These are phyloP conservation scores for Pseudomyrmex gracilis DNA, from an alignment of 1,140 invertebrate species.

Conservation along the genomic window DNA sequence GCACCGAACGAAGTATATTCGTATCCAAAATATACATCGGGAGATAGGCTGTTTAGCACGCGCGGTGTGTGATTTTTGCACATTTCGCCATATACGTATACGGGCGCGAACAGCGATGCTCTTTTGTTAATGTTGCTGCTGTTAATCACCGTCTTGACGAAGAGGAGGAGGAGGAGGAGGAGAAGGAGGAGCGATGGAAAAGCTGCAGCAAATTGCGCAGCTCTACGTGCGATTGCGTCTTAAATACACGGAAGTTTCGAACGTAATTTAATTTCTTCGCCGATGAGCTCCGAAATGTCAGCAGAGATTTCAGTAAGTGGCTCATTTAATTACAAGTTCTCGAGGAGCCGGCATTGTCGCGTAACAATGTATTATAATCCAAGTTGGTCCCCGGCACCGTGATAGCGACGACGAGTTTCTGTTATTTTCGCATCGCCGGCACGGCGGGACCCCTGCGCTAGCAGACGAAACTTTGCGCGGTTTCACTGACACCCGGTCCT, in stretches of 20 bases:
- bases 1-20: neutral
- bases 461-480: constrained; percentile 47
- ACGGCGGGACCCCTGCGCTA: constrained; percentile 38
- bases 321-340: constrained; percentile 66
- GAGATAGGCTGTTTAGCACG: neutral
- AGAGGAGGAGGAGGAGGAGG: too few species aligned
- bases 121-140: too few species aligned
- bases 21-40: neutral
- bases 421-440: constrained; percentile 59
- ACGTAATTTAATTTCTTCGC: constrained; percentile 54
- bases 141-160: constrained; percentile 13
- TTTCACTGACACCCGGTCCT: constrained; percentile 45
- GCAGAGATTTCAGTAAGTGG: constrained; percentile 62
- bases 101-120: too few species aligned
- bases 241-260: constrained; percentile 57
- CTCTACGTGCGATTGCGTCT: constrained; percentile 31
- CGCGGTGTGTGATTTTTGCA: neutral
- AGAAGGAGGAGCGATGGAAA: too few species aligned
- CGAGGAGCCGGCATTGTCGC: constrained; percentile 46
- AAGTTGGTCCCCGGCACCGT: constrained; percentile 46
- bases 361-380: constrained; percentile 64
- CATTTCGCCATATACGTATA: too few species aligned
- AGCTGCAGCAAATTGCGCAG: constrained; percentile 34
- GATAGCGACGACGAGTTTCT: constrained; percentile 56
- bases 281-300: constrained; percentile 57